Base-by-base conservation (phyloP, 2,797 vertebrate genomes). In the Selene dorsalis region DNA sequence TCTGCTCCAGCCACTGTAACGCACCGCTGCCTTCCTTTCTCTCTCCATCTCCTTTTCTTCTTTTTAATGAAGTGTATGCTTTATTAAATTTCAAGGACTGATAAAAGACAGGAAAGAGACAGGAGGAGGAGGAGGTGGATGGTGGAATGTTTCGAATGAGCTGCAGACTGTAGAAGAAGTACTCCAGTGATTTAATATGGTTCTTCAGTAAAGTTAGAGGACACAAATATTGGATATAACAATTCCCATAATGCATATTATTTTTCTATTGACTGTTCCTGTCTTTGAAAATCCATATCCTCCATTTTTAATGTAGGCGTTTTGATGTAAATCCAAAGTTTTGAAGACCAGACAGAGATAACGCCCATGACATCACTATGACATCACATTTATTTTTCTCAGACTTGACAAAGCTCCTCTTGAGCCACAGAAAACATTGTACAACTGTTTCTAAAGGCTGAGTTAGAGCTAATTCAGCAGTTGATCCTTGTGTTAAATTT, bases 81-180 rank as follows among this genome's bases (percentile, higher is more conserved):
- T 76, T 64, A 64, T 73, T 77, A 43, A 5, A 76, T 77, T 56
- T 35, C 18, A 38, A 75, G 75, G 12, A 50, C 7, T n/a, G 56
- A 73, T 69, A 9, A 67, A 80, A 84, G 9, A 14, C 24, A n/a
- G 38, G 22, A 58, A 45, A 69, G 75, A 1, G 9, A 47, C 10
- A 76, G 9, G 67, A 75, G 1, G 14, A 47, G 38, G 1, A 82
- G 55, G 12, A 76, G 9, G 67, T 47, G 8, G 26, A 20, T 41
- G 50, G 14, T 62, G 65, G 32, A 80, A 77, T 78, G 35, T 80
- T 30, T 64, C 35, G 77, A 78, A 76, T 68, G 62, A 78, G 75
- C 69, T 32, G 24, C 57, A 57, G 35, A 63, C 41, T 43, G 64
- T 20, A 58, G 72, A 72, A 78, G 58, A 38, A 52, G 6, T 20